Percentiles rank a stretch among this genome's conserved stretches.
Conservation (phyloP, 2,888 invertebrate species). For the Drosophila quinaria region DNA sequence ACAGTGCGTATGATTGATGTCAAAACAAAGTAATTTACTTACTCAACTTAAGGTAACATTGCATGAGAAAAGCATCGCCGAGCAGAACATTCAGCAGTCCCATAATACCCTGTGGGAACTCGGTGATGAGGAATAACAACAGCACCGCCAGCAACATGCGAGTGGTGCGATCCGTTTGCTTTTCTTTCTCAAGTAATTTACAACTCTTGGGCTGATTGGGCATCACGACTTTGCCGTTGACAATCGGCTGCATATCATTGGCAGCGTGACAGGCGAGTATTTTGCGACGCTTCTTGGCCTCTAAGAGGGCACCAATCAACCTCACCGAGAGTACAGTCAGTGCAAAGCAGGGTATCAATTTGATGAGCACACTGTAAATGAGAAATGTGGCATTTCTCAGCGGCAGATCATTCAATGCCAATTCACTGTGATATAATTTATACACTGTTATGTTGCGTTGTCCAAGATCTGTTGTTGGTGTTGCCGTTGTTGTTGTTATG, state of each 20-base stretch:
- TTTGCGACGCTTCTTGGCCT: constrained; percentile 91
- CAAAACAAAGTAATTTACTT: constrained; percentile 81
- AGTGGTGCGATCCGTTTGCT: constrained; percentile 93
- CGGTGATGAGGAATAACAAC: constrained; percentile 94
- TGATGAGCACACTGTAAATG: constrained; percentile 96
- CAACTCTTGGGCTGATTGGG: constrained; percentile 80
- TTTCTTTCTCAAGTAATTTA: constrained; percentile 86
- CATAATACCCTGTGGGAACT: constrained; percentile 94
- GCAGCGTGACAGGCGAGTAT: constrained; percentile 87
- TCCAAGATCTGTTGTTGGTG: constrained; percentile 18
- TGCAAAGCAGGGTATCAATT: constrained; percentile 95
- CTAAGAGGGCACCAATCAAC: constrained; percentile 91
- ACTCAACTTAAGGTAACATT: constrained; percentile 94
- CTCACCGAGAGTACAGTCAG: constrained; percentile 93
- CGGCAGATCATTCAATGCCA: constrained; percentile 87
- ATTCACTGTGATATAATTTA: constrained; percentile 89
- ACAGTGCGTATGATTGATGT: constrained; percentile 65
- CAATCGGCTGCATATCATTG: constrained; percentile 85
- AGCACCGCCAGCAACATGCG: constrained; percentile 95
- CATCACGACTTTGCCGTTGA: constrained; percentile 83
- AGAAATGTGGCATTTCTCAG: constrained; percentile 92
- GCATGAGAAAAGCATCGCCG: constrained; percentile 91
- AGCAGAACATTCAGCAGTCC: constrained; percentile 92
- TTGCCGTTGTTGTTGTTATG: constrained; percentile 20
- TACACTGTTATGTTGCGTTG: constrained; percentile 89